Evolutionary conservation across 2,888 invertebrate species (phyloP).

Genomic region (Melieria omissa): DNA sequence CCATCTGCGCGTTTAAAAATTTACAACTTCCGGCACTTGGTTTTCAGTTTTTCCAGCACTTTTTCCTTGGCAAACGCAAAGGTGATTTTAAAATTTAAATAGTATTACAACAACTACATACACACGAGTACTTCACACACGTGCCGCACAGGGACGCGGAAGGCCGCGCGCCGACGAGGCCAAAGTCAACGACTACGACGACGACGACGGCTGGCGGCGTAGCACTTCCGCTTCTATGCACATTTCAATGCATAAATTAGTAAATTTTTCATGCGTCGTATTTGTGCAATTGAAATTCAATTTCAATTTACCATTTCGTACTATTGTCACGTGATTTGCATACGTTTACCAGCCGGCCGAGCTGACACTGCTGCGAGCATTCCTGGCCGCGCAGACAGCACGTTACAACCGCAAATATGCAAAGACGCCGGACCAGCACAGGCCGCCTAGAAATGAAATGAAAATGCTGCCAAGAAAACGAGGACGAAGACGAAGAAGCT

Average conservation of each 20-base stretch:
- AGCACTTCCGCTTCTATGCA: constrained; percentile 25
- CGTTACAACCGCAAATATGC: too few relatives aligned
- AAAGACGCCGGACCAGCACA: too few relatives aligned
- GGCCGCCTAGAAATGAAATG: too few relatives aligned
- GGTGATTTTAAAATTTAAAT: too few relatives aligned
- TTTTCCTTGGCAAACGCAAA: too few relatives aligned
- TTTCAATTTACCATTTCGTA: constrained; percentile 32
- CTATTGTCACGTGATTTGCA: constrained; percentile 43
- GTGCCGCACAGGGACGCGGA: background rate
- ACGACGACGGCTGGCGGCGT: background rate
- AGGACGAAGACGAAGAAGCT: too few relatives aligned
- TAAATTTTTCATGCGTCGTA: constrained; percentile 15
- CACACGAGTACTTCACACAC: background rate
- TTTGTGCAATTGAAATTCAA: constrained; percentile 37
- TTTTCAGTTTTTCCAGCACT: too few relatives aligned
- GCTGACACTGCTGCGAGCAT: too few relatives aligned
- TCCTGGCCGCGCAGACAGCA: too few relatives aligned
- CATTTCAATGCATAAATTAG: constrained; percentile 28
- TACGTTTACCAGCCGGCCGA: constrained; percentile 11
- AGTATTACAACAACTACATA: background rate
- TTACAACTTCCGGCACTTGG: too few relatives aligned
- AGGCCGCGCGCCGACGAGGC: background rate
- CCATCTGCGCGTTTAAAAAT: too few relatives aligned
- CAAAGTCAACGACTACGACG: background rate
- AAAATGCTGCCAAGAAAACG: too few relatives aligned